A percentile compares a stretch with the other conserved stretches of the same genome.
Evolutionary conservation across 2,888 invertebrate genomes (phyloP).

Genomic region (Anaspis maculata): DNA sequence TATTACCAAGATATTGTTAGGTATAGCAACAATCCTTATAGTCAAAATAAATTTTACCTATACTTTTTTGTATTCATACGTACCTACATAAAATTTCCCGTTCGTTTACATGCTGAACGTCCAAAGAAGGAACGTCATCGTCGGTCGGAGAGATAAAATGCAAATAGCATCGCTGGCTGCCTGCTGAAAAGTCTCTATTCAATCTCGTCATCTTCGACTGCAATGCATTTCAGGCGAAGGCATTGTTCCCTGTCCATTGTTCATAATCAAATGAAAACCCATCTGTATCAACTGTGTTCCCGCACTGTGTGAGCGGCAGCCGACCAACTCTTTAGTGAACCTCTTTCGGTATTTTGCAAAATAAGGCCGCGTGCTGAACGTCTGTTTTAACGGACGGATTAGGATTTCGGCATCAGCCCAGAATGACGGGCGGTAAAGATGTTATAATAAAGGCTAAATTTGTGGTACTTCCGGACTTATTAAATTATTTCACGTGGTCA

Average conservation of each 20-base stretch:
- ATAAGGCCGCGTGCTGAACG: no score
- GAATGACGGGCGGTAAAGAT: neutral
- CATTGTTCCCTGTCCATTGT: constrained; percentile 31
- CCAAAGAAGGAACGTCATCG: no score
- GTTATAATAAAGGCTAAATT: neutral
- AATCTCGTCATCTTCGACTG: constrained; percentile 28
- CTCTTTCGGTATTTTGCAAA: no score
- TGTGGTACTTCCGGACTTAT: no score
- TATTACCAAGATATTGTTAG: no score
- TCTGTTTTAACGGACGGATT: neutral
- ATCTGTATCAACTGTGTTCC: constrained; percentile 27
- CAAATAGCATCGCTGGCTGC: constrained; percentile 13
- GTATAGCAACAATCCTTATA: no score
- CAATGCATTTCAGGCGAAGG: constrained; percentile 24
- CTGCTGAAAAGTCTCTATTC: constrained; percentile 18
- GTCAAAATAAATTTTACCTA: no score
- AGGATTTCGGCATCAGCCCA: constrained; percentile 3
- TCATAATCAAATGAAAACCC: constrained; percentile 35
- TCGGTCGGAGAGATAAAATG: no score
- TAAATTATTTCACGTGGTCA: no score
- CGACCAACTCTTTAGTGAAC: neutral
- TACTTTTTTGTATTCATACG: no score
- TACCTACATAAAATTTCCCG: no score
- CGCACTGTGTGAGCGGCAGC: neutral
- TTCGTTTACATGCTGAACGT: no score